Evolutionary conservation across 2,113 vertebrate genomes (phyloP).

Genomic region (Embiotoca jacksoni): DNA sequence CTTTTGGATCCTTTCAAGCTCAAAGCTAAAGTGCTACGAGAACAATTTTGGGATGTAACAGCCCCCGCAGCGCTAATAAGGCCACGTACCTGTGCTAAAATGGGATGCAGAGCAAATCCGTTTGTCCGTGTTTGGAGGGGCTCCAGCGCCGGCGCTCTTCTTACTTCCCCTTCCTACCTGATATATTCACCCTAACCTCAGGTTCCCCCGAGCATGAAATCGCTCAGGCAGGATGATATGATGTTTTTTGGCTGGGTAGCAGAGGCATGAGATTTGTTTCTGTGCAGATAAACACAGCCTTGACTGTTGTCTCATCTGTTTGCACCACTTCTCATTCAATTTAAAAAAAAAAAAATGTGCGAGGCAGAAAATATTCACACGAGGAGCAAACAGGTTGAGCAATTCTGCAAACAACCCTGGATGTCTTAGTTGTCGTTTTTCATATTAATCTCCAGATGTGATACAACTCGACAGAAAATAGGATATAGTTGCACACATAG

Average conservation of each 20-base stretch:
- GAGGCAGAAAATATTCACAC: conserved; percentile 50
- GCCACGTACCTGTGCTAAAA: conserved; percentile 2
- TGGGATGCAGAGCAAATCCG: conserved; percentile 7
- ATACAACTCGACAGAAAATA: too few species aligned
- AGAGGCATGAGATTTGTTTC: conserved; percentile 62
- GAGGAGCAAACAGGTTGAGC: conserved; percentile 15
- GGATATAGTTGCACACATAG: too few species aligned
- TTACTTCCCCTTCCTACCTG: conserved; percentile 33
- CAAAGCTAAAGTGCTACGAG: neutral
- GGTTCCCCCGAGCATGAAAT: conserved; percentile 65
- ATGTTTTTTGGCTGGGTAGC: conserved; percentile 50
- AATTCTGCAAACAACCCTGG: neutral
- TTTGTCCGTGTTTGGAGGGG: conserved; percentile 5
- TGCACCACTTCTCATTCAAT: conserved; percentile 54
- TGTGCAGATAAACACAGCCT: conserved; percentile 67
- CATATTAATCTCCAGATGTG: neutral
- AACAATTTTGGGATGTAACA: conserved; percentile 9
- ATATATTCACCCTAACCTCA: conserved; percentile 51
- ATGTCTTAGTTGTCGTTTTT: neutral
- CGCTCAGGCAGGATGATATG: conserved; percentile 63
- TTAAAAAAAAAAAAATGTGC: conserved; percentile 41
- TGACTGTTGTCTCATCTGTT: conserved; percentile 45
- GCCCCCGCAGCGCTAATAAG: conserved; percentile 8
- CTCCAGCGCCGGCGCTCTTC: conserved; percentile 8
- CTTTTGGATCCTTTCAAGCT: neutral